phyloP scores from a whole-genome alignment of 2,113 vertebrate species.

The Psettodes erumei region DNA sequence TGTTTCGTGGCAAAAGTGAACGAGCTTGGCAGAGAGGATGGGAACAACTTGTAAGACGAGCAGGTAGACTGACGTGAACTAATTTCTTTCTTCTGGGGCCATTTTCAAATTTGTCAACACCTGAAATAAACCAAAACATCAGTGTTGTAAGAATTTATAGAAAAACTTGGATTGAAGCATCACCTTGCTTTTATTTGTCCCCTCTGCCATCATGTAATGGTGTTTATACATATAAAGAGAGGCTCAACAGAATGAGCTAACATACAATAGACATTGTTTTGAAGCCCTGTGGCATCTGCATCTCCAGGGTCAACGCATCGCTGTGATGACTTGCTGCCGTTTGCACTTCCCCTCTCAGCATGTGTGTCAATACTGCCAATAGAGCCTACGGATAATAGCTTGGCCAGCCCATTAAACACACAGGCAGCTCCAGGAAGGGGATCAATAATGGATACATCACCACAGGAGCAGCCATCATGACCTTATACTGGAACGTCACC shows the following conservation, averaged over 20 bases:
- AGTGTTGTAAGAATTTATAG: background rate
- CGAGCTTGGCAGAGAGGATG: conserved; percentile 13
- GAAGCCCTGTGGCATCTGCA: conserved; percentile 47
- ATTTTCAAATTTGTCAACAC: background rate
- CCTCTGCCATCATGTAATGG: background rate
- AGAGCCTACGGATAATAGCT: conserved; percentile 77
- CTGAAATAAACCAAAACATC: background rate
- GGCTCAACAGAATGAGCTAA: background rate
- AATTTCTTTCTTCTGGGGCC: background rate
- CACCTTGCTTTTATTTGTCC: background rate
- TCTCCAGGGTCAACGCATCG: conserved; percentile 57
- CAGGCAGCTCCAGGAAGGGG: conserved; percentile 69
- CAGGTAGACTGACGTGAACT: background rate
- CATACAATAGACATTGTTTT: conserved; percentile 30
- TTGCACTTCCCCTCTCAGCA: conserved; percentile 74
- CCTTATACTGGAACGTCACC: conserved; percentile 60
- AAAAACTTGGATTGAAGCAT: too few relatives aligned
- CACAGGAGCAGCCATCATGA: conserved; percentile 64
- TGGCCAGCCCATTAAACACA: conserved; percentile 77
- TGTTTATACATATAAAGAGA: background rate
- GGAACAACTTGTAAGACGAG: background rate
- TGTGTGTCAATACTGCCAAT: conserved; percentile 78
- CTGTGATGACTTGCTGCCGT: conserved; percentile 65
- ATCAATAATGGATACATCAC: conserved; percentile 79
- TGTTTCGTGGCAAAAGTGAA: background rate